Conservation (phyloP, 2,888 invertebrate species). For the Julus scandinavius region DNA sequence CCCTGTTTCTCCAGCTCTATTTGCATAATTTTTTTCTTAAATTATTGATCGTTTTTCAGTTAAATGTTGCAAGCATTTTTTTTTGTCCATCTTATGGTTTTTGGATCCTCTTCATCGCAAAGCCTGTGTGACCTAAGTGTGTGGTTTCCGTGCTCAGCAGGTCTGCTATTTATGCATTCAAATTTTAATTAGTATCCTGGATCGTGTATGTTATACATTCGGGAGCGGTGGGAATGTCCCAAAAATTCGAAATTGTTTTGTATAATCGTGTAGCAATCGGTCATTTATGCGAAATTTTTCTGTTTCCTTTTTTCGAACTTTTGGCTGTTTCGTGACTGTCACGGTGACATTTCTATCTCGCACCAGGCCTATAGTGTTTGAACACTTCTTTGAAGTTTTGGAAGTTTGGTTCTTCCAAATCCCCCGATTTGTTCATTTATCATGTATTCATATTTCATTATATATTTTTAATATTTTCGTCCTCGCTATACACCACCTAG, state of each 20-base stretch:
- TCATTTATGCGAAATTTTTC: slow-evolving; percentile 36
- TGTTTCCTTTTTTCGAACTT: not conserved
- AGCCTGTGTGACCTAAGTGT: not conserved
- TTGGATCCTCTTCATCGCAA: slow-evolving; percentile 23
- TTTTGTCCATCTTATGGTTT: slow-evolving; percentile 28
- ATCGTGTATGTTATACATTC: slow-evolving; percentile 47
- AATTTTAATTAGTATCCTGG: slow-evolving; percentile 46
- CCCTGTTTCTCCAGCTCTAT: slow-evolving; percentile 31
- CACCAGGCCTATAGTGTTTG: slow-evolving; percentile 28
- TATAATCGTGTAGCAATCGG: slow-evolving; percentile 33
- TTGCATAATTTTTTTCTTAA: slow-evolving; percentile 36
- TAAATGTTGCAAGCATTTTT: not conserved
- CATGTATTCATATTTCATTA: not conserved
- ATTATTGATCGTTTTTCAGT: slow-evolving; percentile 36
- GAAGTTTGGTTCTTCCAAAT: not conserved
- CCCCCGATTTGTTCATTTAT: not conserved
- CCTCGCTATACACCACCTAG: not conserved
- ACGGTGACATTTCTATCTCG: slow-evolving; percentile 13
- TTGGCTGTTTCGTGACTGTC: slow-evolving; percentile 1
- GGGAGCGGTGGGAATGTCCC: not conserved
- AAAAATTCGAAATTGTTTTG: slow-evolving; percentile 26
- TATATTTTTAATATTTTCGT: slow-evolving; percentile 4
- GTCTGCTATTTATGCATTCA: slow-evolving; percentile 50
- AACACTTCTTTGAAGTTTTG: not conserved
- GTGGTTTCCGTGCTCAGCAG: slow-evolving; percentile 40